Evolutionary conservation across 2,113 vertebrate species (phyloP).

Genomic region (Pundamilia nyererei): DNA sequence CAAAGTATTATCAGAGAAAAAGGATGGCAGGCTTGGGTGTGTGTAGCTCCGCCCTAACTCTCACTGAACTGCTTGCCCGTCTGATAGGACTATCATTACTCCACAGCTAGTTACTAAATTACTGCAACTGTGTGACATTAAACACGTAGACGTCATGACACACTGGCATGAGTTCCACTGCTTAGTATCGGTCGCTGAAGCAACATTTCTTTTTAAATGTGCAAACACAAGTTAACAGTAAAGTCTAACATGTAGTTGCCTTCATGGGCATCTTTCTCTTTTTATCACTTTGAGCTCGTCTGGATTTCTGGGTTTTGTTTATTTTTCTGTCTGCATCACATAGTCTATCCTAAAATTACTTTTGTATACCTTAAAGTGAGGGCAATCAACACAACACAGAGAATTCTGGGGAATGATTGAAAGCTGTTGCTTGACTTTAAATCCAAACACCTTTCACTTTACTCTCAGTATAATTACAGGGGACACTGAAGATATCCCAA

Average conservation of each 20-base stretch:
- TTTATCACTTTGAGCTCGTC: neutral
- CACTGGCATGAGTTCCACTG: neutral
- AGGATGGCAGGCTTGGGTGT: neutral
- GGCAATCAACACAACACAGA: neutral
- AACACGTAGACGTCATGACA: neutral
- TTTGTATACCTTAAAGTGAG: neutral
- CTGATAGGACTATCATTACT: slow-evolving; percentile 54
- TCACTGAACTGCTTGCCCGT: slow-evolving; percentile 5
- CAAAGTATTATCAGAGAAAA: neutral
- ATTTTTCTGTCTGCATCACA: neutral
- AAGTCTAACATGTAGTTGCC: neutral
- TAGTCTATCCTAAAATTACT: neutral
- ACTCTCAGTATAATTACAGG: neutral
- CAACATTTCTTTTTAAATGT: neutral
- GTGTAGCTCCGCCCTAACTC: neutral
- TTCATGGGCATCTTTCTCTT: neutral
- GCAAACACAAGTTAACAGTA: neutral
- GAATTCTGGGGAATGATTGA: neutral
- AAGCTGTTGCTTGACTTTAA: neutral
- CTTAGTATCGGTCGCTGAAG: neutral
- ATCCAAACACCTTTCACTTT: neutral
- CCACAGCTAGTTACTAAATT: neutral
- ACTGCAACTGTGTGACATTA: neutral
- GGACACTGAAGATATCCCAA: neutral
- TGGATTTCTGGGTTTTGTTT: neutral